A percentile compares a stretch with the other conserved stretches of the same genome.
These are phyloP conservation scores for Eumeta japonica DNA, from an alignment of 1,140 invertebrate genomes.

Conservation along the genomic window DNA sequence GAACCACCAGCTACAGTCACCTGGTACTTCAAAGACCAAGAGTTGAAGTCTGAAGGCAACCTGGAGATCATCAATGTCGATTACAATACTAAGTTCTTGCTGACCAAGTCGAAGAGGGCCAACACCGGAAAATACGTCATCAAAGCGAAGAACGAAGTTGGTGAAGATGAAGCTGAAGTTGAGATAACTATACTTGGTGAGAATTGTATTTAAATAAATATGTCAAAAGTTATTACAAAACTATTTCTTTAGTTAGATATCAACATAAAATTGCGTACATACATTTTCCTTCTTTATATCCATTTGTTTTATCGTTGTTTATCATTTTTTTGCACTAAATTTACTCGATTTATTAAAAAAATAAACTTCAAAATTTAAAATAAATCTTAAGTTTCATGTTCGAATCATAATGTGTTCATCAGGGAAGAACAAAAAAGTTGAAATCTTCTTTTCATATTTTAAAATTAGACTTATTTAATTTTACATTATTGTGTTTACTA, in stretches of 20 bases:
- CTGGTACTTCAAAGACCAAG: slow-evolving; percentile 84
- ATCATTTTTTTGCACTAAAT: too few relatives aligned
- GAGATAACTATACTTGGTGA: slow-evolving; percentile 80
- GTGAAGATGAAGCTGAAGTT: slow-evolving; percentile 90
- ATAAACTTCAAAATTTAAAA: too few relatives aligned
- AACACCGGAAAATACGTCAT: slow-evolving; percentile 92
- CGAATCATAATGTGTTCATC: too few relatives aligned
- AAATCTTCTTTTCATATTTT: too few relatives aligned
- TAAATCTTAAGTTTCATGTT: too few relatives aligned
- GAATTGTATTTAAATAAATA: slow-evolving; percentile 14
- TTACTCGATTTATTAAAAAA: too few relatives aligned
- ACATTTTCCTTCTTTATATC: slow-evolving; percentile 7
- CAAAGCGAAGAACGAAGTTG: slow-evolving; percentile 88
- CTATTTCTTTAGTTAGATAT: too few relatives aligned
- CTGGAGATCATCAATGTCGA: slow-evolving; percentile 82
- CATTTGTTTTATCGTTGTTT: too few relatives aligned
- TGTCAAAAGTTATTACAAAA: too few relatives aligned
- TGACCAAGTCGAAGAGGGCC: slow-evolving; percentile 74
- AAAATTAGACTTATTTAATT: too few relatives aligned
- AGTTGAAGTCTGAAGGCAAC: slow-evolving; percentile 66
- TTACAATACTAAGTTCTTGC: slow-evolving; percentile 88
- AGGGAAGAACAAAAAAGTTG: neutral
- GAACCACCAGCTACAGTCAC: slow-evolving; percentile 90
- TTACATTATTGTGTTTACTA: too few relatives aligned
- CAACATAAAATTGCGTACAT: neutral